These are phyloP conservation scores for Gorsachius goisagi DNA, from an alignment of 2,113 vertebrate genomes.

Conservation along the genomic window DNA sequence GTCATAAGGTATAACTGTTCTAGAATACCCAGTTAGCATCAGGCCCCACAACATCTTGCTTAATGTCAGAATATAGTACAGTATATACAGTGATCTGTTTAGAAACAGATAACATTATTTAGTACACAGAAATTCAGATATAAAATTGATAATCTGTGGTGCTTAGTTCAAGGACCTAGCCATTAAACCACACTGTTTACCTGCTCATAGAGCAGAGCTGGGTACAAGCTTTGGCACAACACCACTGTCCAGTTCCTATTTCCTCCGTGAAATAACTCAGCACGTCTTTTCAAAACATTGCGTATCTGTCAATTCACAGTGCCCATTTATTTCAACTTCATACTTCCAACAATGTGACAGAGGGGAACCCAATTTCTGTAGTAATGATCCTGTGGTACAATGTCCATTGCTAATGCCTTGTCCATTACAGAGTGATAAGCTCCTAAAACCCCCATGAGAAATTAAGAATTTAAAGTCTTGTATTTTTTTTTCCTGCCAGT, in stretches of 20 bases:
- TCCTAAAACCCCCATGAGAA: neutral
- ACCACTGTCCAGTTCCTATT: neutral
- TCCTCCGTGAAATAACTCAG: neutral
- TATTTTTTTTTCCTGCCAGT: neutral
- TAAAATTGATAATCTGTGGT: neutral
- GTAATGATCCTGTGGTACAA: fast-evolving
- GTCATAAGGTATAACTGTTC: neutral
- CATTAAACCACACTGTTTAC: neutral
- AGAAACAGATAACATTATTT: neutral
- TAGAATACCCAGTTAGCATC: neutral
- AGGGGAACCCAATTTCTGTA: neutral
- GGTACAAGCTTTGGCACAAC: neutral
- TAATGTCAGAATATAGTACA: neutral
- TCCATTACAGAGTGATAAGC: neutral
- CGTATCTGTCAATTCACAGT: neutral
- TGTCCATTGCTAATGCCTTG: neutral
- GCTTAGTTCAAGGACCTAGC: neutral
- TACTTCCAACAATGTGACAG: neutral
- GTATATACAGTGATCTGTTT: neutral
- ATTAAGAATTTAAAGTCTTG: neutral
- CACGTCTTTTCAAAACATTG: neutral
- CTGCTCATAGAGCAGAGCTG: neutral
- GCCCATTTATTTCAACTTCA: neutral
- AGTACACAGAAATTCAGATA: neutral
- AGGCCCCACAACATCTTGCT: neutral